These are phyloP conservation scores for Parasteatoda tepidariorum DNA, from an alignment of 1,140 invertebrate genomes.

Conservation along the genomic window DNA sequence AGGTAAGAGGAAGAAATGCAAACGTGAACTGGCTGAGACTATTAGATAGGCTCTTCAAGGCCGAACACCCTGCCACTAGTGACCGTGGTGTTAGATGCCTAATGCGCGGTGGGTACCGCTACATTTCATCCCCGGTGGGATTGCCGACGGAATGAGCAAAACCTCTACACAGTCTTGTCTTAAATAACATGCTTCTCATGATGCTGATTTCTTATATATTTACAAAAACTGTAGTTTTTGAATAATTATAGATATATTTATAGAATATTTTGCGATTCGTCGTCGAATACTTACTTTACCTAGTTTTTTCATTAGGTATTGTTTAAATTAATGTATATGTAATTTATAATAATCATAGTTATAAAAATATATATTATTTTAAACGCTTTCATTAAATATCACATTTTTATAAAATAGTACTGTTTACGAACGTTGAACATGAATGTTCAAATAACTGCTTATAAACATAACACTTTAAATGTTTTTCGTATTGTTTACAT, in stretches of 20 bases:
- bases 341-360: background rate
- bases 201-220: slow-evolving; percentile 7
- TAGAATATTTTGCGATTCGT: background rate
- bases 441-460: no score
- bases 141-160: background rate
- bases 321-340: background rate
- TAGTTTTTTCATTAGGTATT: background rate
- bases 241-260: background rate
- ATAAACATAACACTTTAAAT: no score
- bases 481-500: no score
- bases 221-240: background rate
- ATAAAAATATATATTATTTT: no score
- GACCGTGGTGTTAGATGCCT: slow-evolving; percentile 20
- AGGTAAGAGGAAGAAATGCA: background rate
- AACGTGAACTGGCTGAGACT: background rate
- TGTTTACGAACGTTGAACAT: no score
- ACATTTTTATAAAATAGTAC: no score
- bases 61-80: background rate
- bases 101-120: slow-evolving; percentile 34
- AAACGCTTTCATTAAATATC: no score
- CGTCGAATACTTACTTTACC: background rate
- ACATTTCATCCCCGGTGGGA: slow-evolving; percentile 23
- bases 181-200: background rate
- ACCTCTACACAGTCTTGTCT: slow-evolving; percentile 25
- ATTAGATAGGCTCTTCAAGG: slow-evolving; percentile 24